Conservation (phyloP, 2,888 invertebrate genomes). For the Apodemia zela region DNA sequence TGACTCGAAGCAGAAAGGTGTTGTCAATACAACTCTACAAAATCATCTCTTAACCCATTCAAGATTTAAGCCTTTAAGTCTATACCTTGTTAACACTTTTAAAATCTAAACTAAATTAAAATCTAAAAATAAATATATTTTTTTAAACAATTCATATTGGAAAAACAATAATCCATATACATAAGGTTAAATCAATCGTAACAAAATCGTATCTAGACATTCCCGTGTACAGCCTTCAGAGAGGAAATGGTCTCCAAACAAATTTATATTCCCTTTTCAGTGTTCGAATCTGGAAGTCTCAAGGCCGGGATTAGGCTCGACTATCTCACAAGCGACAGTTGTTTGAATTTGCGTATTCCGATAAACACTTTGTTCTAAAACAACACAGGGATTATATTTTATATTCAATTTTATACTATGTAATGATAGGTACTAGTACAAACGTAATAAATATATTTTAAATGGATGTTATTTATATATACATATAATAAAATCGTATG, state of each 20-base stretch:
- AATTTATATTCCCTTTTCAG: slow-evolving; percentile 35
- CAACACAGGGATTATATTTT: neutral
- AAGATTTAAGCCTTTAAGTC: too few relatives aligned
- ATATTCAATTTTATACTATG: too few relatives aligned
- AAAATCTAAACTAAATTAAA: too few relatives aligned
- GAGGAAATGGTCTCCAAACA: slow-evolving; percentile 34
- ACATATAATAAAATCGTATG: too few relatives aligned
- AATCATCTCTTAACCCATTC: too few relatives aligned
- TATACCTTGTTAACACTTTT: too few relatives aligned
- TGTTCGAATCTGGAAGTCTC: neutral
- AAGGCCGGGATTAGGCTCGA: slow-evolving; percentile 15
- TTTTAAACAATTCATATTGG: too few relatives aligned
- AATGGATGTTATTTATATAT: too few relatives aligned
- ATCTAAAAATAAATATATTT: too few relatives aligned
- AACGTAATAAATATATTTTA: neutral
- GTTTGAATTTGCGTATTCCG: neutral
- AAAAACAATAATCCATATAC: too few relatives aligned
- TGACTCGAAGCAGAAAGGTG: too few relatives aligned
- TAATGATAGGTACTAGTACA: neutral
- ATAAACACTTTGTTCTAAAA: neutral
- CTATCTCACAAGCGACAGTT: slow-evolving; percentile 11
- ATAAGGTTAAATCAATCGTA: neutral
- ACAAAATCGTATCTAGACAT: slow-evolving; percentile 22
- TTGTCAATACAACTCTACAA: too few relatives aligned
- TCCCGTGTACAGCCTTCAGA: slow-evolving; percentile 32